Percentiles rank a stretch among this genome's conserved stretches.
phyloP scores from a whole-genome alignment of 2,797 vertebrate genomes.

The Apogon talboti region DNA sequence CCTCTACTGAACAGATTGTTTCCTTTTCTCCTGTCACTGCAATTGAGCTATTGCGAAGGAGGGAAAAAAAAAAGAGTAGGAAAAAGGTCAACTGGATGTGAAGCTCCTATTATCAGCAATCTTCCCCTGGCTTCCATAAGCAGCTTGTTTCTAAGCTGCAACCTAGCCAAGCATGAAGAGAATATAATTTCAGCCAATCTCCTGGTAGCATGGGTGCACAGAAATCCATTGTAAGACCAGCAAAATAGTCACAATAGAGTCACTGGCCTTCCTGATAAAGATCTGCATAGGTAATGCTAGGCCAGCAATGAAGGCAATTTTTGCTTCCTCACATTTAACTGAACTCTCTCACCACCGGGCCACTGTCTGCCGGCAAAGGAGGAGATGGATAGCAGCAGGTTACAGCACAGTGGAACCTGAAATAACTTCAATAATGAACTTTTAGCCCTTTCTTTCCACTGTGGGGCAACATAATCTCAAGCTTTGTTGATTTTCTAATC shows the following conservation, averaged over 20 bases:
- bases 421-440: constrained; percentile 76
- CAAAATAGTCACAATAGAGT: constrained; percentile 87
- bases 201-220: constrained; percentile 84
- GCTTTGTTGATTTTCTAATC: constrained; percentile 75
- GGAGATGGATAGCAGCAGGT: constrained; percentile 81
- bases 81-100: constrained; percentile 94
- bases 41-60: constrained; percentile 79
- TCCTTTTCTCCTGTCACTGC: constrained; percentile 81
- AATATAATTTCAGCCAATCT: constrained; percentile 98
- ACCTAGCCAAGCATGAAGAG: constrained; percentile 95
- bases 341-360: constrained; percentile 70
- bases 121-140: constrained; percentile 91
- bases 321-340: constrained; percentile 76
- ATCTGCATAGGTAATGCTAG: constrained; percentile 88
- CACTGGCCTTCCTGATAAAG: constrained; percentile 83
- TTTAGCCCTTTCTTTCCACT: constrained; percentile 70
- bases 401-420: constrained; percentile 67
- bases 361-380: constrained; percentile 78
- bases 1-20: constrained; percentile 76
- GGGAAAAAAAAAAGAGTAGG: constrained; percentile 57
- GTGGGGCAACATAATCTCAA: constrained; percentile 68
- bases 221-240: constrained; percentile 85
- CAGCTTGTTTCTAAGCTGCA: constrained; percentile 91
- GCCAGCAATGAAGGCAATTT: constrained; percentile 84
- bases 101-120: constrained; percentile 94